Conservation (phyloP, 1,140 invertebrate genomes). For the Drosophila truncata region DNA sequence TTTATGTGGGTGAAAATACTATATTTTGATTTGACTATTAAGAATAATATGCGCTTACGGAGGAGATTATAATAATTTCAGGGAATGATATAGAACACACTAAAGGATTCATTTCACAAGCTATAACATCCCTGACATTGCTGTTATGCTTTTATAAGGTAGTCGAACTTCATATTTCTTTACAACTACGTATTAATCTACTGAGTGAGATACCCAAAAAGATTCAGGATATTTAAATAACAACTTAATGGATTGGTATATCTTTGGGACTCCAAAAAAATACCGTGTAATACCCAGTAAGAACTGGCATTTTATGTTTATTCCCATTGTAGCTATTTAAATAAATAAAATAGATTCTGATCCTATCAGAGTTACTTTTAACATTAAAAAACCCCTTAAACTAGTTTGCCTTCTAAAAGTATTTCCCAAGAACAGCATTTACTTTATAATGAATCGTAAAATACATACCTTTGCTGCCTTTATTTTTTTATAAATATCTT, state of each 20-base stretch:
- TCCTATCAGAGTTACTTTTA: no score
- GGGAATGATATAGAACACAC: background rate
- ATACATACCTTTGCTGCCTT: background rate
- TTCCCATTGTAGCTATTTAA: background rate
- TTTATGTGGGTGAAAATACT: conserved; percentile 1
- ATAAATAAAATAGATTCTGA: background rate
- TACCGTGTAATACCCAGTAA: no score
- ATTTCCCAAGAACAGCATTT: background rate
- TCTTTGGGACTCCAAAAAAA: no score
- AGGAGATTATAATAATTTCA: background rate
- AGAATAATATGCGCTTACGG: background rate
- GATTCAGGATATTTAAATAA: background rate
- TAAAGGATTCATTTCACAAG: background rate
- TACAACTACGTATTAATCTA: background rate
- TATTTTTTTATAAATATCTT: background rate
- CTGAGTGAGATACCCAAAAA: no score
- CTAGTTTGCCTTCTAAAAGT: background rate
- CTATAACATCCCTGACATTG: background rate
- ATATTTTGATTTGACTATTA: background rate
- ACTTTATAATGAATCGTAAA: background rate
- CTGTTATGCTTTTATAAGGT: background rate
- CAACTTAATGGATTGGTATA: no score
- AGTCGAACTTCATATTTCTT: background rate
- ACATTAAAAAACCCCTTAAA: background rate
- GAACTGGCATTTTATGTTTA: no score